Percentiles rank a stretch among this genome's conserved stretches.
These are phyloP conservation scores for Octopus sinensis DNA, from an alignment of 1,140 invertebrate genomes.

Conservation along the genomic window DNA sequence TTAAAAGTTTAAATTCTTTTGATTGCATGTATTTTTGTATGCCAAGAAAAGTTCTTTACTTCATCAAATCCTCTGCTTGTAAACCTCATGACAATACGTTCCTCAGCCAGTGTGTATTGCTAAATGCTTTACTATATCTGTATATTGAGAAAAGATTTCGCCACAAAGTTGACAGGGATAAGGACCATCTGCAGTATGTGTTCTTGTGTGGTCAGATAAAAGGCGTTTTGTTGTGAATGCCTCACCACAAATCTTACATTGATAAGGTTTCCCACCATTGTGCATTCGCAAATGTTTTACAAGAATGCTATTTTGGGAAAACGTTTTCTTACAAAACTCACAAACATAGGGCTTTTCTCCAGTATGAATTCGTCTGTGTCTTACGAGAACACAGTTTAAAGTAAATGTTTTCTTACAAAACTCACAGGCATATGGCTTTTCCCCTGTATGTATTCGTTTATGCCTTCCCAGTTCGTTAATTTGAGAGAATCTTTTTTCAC, in stretches of 20 bases:
- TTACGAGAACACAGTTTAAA: not conserved
- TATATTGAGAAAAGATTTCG: too few relatives aligned
- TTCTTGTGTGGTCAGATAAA: too few relatives aligned
- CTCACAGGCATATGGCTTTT: not conserved
- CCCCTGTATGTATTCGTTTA: conserved; percentile 29
- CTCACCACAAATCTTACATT: conserved; percentile 25
- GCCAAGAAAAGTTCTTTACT: too few relatives aligned
- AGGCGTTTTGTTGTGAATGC: not conserved
- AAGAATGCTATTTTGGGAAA: not conserved
- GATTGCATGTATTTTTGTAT: too few relatives aligned
- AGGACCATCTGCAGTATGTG: too few relatives aligned
- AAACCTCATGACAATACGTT: too few relatives aligned
- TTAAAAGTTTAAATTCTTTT: too few relatives aligned
- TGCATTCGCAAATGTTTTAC: not conserved
- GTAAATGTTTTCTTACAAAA: not conserved
- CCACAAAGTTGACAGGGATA: too few relatives aligned
- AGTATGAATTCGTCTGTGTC: not conserved
- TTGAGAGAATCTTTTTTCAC: conserved; percentile 65
- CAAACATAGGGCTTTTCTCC: not conserved
- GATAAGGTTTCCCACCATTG: conserved; percentile 27
- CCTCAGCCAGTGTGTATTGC: too few relatives aligned
- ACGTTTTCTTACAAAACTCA: not conserved
- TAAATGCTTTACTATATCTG: too few relatives aligned
- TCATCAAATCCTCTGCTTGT: too few relatives aligned
- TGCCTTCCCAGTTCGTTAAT: conserved; percentile 33